Base-by-base conservation (phyloP, 35 echinoderm and acorn worm genomes). In the Ophioderma brevispina region DNA sequence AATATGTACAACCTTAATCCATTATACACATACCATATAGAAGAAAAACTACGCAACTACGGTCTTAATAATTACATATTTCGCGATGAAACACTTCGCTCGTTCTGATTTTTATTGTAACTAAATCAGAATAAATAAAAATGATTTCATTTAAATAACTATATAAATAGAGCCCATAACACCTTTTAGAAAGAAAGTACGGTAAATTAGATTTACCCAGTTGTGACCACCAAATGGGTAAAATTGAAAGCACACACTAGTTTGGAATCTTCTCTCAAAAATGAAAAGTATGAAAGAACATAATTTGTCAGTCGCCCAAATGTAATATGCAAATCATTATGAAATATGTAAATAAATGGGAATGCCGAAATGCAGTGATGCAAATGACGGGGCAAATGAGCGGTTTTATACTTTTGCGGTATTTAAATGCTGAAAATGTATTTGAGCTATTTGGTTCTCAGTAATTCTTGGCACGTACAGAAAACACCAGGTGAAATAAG, bases 1-100 rank as follows among this genome's bases (percentile, higher is more conserved):
- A 70, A 70, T 70, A 70, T 70, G n/a, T 70, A 70, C 59, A 70
- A 70, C 59, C 59, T 25, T 70, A 52, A 70, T 70, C 59, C 59
- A 70, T 70, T 70, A 70, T 70, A 70, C 59, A 70, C 59, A 70
- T 70, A 70, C 59, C 59, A 70, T 70, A 70, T 13, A 13, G 23
- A 25, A 70, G 59, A 70, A 70, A 70, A 70, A 70, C 59, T 70
- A 70, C 59, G 28, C 15, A 46, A 46, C 17, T 17, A 46, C 17
- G 17, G 17, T 46, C 4, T 8, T 46, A 46, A 46, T 70, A 70
- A 70, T 70, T 70, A 70, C 59, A 70, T 70, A 70, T 25, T 70
- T 70, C 59, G 59, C 59, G 59, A 70, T 70, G 59, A 70, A 25
- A 70, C 4, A 70, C n/a, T 70, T 70, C 59, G 59, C 59, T 70